Conservation (phyloP, 1,140 invertebrate species). For the Hyles euphorbiae region DNA sequence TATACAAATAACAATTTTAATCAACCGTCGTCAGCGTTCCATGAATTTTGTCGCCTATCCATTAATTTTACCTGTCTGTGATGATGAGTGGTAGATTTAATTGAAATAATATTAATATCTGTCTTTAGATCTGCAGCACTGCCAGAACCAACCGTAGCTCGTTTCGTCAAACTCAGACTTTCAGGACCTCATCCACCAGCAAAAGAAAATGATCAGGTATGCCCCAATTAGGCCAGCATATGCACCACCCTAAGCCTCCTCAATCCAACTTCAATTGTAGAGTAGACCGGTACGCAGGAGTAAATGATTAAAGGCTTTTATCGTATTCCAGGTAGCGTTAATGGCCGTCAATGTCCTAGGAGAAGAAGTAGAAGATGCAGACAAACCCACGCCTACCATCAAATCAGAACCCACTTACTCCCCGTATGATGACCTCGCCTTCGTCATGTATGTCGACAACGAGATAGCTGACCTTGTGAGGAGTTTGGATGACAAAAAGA, state of each 20-base stretch:
- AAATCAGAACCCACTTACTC: slow-evolving; percentile 79
- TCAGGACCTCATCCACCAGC: slow-evolving; percentile 83
- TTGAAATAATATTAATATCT: neutral
- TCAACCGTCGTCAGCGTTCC: no score
- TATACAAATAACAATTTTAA: no score
- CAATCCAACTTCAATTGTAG: no score
- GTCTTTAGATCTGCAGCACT: slow-evolving; percentile 55
- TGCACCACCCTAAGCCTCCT: no score
- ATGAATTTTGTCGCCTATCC: no score
- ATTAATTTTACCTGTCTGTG: no score
- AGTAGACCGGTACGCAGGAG: no score
- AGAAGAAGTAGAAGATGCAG: slow-evolving; percentile 74
- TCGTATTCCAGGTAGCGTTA: slow-evolving; percentile 78
- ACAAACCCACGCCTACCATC: slow-evolving; percentile 34
- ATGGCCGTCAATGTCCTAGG: slow-evolving; percentile 88
- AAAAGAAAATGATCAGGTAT: slow-evolving; percentile 83
- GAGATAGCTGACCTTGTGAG: slow-evolving; percentile 93
- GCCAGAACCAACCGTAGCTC: slow-evolving; percentile 81
- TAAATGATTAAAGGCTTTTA: no score
- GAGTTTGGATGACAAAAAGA: slow-evolving; percentile 90
- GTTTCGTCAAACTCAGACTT: slow-evolving; percentile 89
- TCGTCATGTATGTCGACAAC: slow-evolving; percentile 98
- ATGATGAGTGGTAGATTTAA: neutral
- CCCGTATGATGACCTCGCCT: slow-evolving; percentile 95
- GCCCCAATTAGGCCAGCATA: no score